Base-by-base conservation (phyloP, 1,140 invertebrate species). In the Zelostemma sp. region DNA sequence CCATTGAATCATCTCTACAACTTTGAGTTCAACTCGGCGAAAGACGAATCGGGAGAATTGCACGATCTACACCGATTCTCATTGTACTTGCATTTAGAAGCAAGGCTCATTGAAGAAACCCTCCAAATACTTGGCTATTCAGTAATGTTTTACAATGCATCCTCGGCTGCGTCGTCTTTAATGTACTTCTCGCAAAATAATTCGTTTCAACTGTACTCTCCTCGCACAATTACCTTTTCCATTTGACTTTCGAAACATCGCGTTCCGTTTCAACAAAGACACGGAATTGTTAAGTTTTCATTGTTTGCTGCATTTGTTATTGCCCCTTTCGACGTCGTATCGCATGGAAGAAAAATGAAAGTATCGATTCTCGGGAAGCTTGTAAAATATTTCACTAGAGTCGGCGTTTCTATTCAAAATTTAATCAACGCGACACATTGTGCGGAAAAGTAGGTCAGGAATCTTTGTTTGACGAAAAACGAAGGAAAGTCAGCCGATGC, bases 201-300 rank as follows among this genome's bases (percentile, higher is more conserved):
- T 57, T 64, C 46, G 46, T 60, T 48, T 25, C 19, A 25, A 41
- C 56, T 19, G n/a, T n/a, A n/a, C 18, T 50, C 51, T 57, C 48
- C 35, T 47, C 21, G 46, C 11, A 41, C 31, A 58, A 54, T 58
- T 62, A 57, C 56, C 49, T 51, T 57, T 57, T 57, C 46, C 57
- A 48, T 12, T 33, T 40, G 46, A 53, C 41, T 47, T 59, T 47
- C 35, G 38, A 19, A 19, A 40, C 45, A 14, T 60, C 55, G 17
- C 45, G 45, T 55, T 55, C 63, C 54, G 59, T 59, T 60, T 55
- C 47, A 57, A 61, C 45, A 60, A 67, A 53, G 50, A 31, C 51
- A 62, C 53, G 57, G 48, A 62, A 68, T 68, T 62, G 62, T 59
- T 47, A 57, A 68, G 56, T 60, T 50, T 25, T 25, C 21, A 25